Conservation (phyloP, 2,888 invertebrate species). For the Brenthis ino region DNA sequence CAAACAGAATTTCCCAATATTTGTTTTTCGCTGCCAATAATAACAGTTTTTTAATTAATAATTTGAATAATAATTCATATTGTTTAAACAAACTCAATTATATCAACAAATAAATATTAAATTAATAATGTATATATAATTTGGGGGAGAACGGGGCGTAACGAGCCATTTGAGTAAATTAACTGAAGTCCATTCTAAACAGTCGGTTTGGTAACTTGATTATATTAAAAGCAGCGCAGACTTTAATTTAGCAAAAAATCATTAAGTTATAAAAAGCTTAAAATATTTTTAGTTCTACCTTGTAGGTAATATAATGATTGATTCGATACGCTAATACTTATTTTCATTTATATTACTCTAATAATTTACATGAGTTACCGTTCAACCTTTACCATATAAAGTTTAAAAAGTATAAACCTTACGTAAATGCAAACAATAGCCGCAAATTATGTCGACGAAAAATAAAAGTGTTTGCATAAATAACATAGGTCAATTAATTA, state of each 20-base stretch:
- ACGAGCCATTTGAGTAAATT: conserved; percentile 24
- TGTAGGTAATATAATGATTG: too few relatives aligned
- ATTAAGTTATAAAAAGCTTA: not conserved
- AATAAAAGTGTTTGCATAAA: too few relatives aligned
- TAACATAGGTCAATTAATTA: too few relatives aligned
- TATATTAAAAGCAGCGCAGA: conserved; percentile 19
- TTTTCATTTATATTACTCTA: too few relatives aligned
- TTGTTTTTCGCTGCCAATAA: not conserved
- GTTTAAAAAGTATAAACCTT: too few relatives aligned
- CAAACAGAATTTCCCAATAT: not conserved
- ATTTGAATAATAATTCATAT: conserved; percentile 10
- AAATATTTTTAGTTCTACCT: too few relatives aligned
- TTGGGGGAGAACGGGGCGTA: not conserved
- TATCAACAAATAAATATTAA: conserved; percentile 12
- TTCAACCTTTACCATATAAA: too few relatives aligned
- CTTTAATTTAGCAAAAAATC: not conserved
- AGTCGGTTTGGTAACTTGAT: conserved; percentile 23
- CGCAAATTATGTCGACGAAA: too few relatives aligned
- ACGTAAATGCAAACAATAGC: too few relatives aligned
- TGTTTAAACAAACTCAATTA: conserved; percentile 5
- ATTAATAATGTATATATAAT: conserved; percentile 10
- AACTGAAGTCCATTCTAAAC: conserved; percentile 25
- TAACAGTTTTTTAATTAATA: too few relatives aligned
- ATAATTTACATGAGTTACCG: too few relatives aligned
- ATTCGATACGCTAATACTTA: too few relatives aligned